Base-by-base conservation (phyloP, 2,113 vertebrate species). In the Anoura caudifer region DNA sequence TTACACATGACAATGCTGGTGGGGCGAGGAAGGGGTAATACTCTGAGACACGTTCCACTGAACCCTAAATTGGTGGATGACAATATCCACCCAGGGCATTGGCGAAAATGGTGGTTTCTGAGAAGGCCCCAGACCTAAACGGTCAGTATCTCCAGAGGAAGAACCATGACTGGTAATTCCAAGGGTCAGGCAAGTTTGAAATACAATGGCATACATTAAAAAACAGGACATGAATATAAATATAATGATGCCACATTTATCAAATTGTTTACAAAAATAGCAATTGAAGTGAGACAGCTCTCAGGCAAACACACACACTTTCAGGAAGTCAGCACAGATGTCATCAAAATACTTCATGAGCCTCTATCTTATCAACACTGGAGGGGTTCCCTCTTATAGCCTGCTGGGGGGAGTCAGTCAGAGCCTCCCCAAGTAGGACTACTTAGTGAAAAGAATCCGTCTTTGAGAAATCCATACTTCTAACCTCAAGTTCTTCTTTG, bases 391-490 rank as follows among this genome's bases (percentile, higher is more conserved):
- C 47, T 89, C 43, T 47, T 12, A 7, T 36, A 47, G 56, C 28
- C 70, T 90, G 83, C 19, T n/a, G 31, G 2, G 0, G 72, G 31
- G 19, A 47, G 28, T 73, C 36, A 16, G 50, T 8, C 43, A 54
- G 10, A 4, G 59, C 45, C 20, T 84, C 63, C 82, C 45, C 72
- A 70, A 54, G 33, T 4, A 79, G 20, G 24, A 67, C 65, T 36
- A 47, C 52, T 65, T 47, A 81, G 45, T 61, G 56, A 93, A 86
- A 94, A 92, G 54, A 50, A 90, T 54, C 70, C 3, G 19, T 77
- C 59, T 81, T 96, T 95, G 69, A 90, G 56, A 94, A 96, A 92
- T 65, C 59, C 70, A 59, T 82, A 47, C 7, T 94, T 96, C 43
- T 81, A 73, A 76, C 33, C 36, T 95, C 77, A 76, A 17, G 11